These are phyloP conservation scores for Hydrolagus affinis DNA, from an alignment of 2,113 vertebrate genomes.

Conservation along the genomic window DNA sequence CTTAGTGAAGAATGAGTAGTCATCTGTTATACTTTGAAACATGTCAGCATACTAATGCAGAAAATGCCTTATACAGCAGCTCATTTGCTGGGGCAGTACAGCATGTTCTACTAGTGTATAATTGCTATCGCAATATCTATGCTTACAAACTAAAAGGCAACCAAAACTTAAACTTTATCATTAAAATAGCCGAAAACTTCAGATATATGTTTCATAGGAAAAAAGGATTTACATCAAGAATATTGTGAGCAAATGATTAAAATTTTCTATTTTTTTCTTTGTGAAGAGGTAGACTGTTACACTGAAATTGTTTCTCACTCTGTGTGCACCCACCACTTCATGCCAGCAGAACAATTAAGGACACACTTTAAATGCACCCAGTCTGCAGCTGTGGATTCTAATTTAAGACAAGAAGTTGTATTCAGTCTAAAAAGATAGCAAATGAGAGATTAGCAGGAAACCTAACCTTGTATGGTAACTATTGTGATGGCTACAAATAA, in stretches of 20 bases:
- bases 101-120: not conserved
- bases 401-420: slow-evolving; percentile 23
- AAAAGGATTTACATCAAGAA: not conserved
- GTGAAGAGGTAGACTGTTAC: not conserved
- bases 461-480: not conserved
- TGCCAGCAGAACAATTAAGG: not conserved
- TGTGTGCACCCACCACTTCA: not conserved
- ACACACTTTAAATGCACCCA: not conserved
- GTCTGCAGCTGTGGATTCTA: slow-evolving; percentile 20
- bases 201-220: not conserved
- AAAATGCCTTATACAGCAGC: not conserved
- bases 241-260: not conserved
- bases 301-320: not conserved
- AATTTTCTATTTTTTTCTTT: not conserved
- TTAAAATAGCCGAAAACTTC: not conserved
- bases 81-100: not conserved
- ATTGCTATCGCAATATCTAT: not conserved
- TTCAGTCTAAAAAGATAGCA: slow-evolving; percentile 14
- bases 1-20: not conserved
- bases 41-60: not conserved
- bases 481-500: slow-evolving; percentile 2
- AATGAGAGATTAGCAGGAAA: not conserved
- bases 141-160: not conserved
- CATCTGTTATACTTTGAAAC: not conserved
- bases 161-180: not conserved